Evolutionary conservation across 1,140 invertebrate species (phyloP), one percentile per base, ranked within the genome.

Genomic region (Cydia pomonella): DNA sequence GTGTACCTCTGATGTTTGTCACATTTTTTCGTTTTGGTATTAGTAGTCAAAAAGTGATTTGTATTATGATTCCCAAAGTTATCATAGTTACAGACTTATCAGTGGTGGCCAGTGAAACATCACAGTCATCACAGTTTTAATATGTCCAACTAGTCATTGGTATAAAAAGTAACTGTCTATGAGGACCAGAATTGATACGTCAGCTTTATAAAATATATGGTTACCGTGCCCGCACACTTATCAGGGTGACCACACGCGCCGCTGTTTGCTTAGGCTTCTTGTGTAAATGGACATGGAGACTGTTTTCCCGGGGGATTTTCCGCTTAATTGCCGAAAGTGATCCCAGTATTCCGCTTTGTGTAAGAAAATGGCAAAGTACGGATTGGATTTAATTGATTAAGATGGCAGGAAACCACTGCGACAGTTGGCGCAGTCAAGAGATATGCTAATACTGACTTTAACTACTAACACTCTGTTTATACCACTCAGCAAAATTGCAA

Each of bases 261-360:
- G 9, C 69, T 88, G 87, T 90, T 91, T 89, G 79, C 79, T 89
- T 90, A 90, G 89, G 89, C 85, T 86, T 86, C 86, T 88, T 87
- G 86, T 87, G 84, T 82, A 86, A 89, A 91, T 88, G 84, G 87
- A 87, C 83, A 86, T 78, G 76, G 84, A 83, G 84, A 85, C 85
- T 83, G 87, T 85, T 84, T 82, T 81, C 77, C 50, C 72, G 76
- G 75, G 73, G 73, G 79, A 81, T 83, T 80, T 78, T 78, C 77
- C 77, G 77, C 79, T 75, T 85, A 88, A 89, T 88, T 88, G 86
- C 76, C 81, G 83, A 84, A 80, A 69, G 64, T 69, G 64, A 69
- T 69, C 64, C 27, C 64, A 10, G 29, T 18, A 27, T 69, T 69
- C 29, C 29, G 33, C 29, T 18, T 41, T 66, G 63, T n/a, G 63